These are phyloP conservation scores for Pantelozetes paolii DNA, from an alignment of 2,888 invertebrate species.

Conservation along the genomic window DNA sequence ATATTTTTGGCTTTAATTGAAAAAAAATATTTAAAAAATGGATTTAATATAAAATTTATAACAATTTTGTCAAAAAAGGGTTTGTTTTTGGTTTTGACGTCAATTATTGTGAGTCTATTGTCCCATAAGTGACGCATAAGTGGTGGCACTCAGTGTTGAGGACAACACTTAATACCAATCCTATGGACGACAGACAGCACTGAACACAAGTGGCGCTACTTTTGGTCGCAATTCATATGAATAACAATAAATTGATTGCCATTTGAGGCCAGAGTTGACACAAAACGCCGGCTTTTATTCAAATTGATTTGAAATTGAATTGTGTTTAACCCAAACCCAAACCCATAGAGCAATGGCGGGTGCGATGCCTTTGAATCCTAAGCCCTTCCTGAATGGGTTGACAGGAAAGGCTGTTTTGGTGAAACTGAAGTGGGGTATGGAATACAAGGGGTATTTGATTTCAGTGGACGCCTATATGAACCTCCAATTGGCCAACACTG, in stretches of 20 bases:
- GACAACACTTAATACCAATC: background rate
- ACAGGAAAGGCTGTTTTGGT: slow-evolving; percentile 97
- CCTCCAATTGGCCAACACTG: slow-evolving; percentile 92
- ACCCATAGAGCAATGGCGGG: slow-evolving; percentile 17
- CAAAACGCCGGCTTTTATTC: background rate
- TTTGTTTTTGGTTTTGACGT: background rate
- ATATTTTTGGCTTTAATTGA: no score
- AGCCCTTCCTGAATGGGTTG: slow-evolving; percentile 95
- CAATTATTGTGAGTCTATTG: no score
- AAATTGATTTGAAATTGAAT: no score
- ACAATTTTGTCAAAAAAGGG: no score
- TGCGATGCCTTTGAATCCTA: slow-evolving; percentile 91
- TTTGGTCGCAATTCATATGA: no score
- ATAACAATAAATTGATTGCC: no score
- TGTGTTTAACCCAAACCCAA: no score
- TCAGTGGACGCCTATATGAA: slow-evolving; percentile 99
- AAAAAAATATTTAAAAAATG: no score
- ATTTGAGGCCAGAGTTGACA: background rate
- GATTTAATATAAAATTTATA: no score
- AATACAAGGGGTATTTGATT: slow-evolving; percentile 96
- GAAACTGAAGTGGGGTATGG: slow-evolving; percentile 98
- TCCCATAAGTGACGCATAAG: background rate
- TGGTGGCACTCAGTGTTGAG: slow-evolving; percentile 1
- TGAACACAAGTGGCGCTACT: background rate
- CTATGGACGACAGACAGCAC: no score